These are phyloP conservation scores for Lysandra coridon DNA, from an alignment of 2,888 invertebrate genomes.

Conservation along the genomic window DNA sequence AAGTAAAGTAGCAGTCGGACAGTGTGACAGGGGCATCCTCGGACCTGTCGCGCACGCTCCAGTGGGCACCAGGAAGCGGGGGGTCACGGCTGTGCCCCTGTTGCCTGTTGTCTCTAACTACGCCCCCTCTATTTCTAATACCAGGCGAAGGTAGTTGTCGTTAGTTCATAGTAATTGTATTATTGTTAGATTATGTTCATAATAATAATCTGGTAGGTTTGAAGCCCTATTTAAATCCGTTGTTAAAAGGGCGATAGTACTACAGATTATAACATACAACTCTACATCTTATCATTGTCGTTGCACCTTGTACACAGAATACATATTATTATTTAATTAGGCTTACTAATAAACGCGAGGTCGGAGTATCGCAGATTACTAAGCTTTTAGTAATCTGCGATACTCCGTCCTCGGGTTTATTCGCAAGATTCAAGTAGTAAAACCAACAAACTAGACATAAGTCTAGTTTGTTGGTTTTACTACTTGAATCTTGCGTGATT, in stretches of 20 bases:
- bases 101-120: neutral
- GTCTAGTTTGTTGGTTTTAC: no score
- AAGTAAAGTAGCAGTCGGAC: neutral
- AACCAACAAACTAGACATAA: no score
- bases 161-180: neutral
- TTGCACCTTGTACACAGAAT: neutral
- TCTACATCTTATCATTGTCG: neutral
- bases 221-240: neutral
- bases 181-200: neutral
- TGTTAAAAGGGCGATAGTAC: no score
- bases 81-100: constrained; percentile 17
- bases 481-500: no score
- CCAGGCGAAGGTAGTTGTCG: neutral
- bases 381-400: no score
- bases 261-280: neutral
- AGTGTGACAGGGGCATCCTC: neutral
- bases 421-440: no score
- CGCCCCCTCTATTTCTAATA: neutral
- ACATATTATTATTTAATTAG: neutral
- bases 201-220: neutral
- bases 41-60: constrained; percentile 13
- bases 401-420: no score
- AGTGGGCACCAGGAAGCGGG: constrained; percentile 3
- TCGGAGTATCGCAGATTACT: no score
- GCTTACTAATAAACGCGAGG: neutral